Evolutionary conservation across 2,888 invertebrate genomes (phyloP).

Genomic region (Drosophila heteroneura): DNA sequence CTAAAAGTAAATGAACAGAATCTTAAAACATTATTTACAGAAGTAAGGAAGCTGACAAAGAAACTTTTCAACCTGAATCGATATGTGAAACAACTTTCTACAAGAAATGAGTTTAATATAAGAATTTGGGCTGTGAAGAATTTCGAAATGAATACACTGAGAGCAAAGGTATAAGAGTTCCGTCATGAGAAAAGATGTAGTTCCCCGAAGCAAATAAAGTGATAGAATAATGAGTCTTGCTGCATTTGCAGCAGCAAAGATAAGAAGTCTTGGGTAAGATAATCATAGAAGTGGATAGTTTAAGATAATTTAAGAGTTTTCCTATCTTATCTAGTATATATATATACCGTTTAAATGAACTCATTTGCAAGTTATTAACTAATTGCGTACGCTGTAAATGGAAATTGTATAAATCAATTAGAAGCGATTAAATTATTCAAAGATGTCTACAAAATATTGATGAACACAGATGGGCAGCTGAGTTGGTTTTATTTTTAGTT

Average conservation of each 20-base stretch:
- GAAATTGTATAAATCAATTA: constrained; percentile 2
- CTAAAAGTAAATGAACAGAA: neutral
- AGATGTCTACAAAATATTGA: constrained; percentile 23
- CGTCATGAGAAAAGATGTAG: too few species aligned
- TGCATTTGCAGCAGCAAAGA: neutral
- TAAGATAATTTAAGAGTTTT: neutral
- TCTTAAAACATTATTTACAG: neutral
- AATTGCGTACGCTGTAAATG: neutral
- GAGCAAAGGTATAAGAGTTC: too few species aligned
- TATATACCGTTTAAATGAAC: neutral
- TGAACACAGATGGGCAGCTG: neutral
- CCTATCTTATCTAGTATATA: neutral
- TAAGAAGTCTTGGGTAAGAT: neutral
- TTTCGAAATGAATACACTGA: too few species aligned
- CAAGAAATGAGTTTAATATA: fast-evolving
- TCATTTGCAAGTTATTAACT: neutral
- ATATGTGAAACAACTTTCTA: neutral
- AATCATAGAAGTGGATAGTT: neutral
- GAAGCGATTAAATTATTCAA: constrained; percentile 32
- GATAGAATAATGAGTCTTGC: too few species aligned
- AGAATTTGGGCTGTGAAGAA: neutral
- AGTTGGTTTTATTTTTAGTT: constrained; percentile 33
- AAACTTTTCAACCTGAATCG: neutral
- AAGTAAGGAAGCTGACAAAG: neutral
- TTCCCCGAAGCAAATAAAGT: too few species aligned